These are phyloP conservation scores for Bombyx huttoni DNA, from an alignment of 2,888 invertebrate genomes.

Conservation along the genomic window DNA sequence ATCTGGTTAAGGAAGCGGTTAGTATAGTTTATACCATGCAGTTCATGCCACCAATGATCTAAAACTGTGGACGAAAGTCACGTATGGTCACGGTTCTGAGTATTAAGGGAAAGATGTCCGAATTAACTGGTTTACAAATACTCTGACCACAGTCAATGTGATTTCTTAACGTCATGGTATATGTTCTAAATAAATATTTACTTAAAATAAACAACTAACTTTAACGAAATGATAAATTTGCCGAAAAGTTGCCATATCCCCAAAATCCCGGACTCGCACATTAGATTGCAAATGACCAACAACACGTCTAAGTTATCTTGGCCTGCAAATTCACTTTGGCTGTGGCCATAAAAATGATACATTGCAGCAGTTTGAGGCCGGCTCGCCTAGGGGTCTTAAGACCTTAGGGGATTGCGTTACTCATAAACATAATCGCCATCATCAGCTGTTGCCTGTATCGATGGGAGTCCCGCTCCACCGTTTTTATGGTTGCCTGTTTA, in stretches of 20 bases:
- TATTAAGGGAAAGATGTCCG: too few relatives aligned
- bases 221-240: conserved; percentile 1
- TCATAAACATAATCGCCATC: conserved; percentile 61
- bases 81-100: too few relatives aligned
- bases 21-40: too few relatives aligned
- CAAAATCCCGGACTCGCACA: conserved; percentile 3
- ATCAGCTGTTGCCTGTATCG: conserved; percentile 49
- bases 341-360: conserved; percentile 62
- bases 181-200: not conserved
- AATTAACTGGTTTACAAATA: too few relatives aligned
- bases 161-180: too few relatives aligned
- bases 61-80: too few relatives aligned
- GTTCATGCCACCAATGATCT: too few relatives aligned
- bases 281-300: conserved; percentile 47
- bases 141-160: too few relatives aligned
- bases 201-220: not conserved
- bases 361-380: conserved; percentile 41
- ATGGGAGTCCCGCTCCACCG: conserved; percentile 27
- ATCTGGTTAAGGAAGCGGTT: too few relatives aligned
- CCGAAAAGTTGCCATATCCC: not conserved
- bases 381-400: conserved; percentile 43
- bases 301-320: conserved; percentile 59
- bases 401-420: conserved; percentile 36
- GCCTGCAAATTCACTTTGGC: conserved; percentile 65
- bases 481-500: conserved; percentile 46